phyloP scores from a whole-genome alignment of 2,888 invertebrate species.

The Dorcus hopei region DNA sequence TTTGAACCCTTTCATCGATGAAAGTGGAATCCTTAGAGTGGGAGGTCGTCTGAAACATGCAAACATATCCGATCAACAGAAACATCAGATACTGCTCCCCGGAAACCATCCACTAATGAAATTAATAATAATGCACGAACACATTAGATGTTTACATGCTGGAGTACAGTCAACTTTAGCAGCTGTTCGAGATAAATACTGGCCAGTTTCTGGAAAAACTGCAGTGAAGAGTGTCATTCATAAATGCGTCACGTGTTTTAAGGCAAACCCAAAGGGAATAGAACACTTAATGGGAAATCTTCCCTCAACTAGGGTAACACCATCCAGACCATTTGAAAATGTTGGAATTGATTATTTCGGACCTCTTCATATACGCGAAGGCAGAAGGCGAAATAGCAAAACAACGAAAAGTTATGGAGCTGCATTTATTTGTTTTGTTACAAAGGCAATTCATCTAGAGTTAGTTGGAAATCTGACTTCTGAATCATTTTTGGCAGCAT shows the following conservation, averaged over 20 bases:
- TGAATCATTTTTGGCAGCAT: conserved; percentile 33
- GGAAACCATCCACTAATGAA: background rate
- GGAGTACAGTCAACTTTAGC: conserved; percentile 5
- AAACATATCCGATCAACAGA: conserved; percentile 2
- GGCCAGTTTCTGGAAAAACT: conserved; percentile 2
- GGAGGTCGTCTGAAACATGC: conserved; percentile 7
- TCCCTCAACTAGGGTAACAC: background rate
- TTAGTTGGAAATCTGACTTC: conserved; percentile 33
- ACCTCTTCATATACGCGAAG: conserved; percentile 17
- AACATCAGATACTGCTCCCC: conserved; percentile 7
- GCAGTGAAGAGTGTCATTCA: background rate
- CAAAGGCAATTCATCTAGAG: conserved; percentile 39
- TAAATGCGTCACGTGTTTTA: background rate
- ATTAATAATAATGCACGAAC: conserved; percentile 6
- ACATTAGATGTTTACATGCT: conserved; percentile 9
- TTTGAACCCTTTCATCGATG: conserved; percentile 11
- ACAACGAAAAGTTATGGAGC: conserved; percentile 21
- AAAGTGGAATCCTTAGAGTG: conserved; percentile 7
- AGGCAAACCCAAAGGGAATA: background rate
- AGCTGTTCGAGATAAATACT: conserved; percentile 8
- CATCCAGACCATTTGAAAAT: conserved; percentile 6
- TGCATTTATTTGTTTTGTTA: conserved; percentile 35
- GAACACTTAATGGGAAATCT: conserved; percentile 10
- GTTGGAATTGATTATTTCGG: conserved; percentile 21
- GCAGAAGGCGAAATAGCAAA: background rate